Evolutionary conservation across 2,797 vertebrate genomes (phyloP), one percentile per base, ranked within the genome.

Genomic region (Mastacembelus armatus): DNA sequence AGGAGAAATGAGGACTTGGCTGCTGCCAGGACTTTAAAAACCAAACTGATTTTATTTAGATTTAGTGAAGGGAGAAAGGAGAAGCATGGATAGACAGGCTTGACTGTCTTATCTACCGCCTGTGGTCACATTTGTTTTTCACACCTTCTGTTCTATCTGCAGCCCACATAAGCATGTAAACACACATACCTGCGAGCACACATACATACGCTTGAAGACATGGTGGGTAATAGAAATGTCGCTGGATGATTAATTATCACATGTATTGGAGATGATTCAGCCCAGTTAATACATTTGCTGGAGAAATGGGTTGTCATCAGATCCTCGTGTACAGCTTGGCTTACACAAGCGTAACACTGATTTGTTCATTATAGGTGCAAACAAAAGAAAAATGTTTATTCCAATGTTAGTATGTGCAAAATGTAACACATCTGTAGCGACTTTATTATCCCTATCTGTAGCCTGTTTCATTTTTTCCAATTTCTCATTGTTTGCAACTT

Each of bases 41-140:
- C 59, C 27, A 51, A 69, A 71, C 74, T 88, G 89, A 93, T 94
- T 84, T 89, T 89, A 88, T 93, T 92, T 93, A 89, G 88, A 93
- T 90, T 91, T 80, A 84, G 82, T 79, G 65, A 83, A 9, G 26
- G 58, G 56, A 81, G 71, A 84, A 73, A 78, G 78, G 75, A 83
- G 81, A 83, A 74, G 66, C 76, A 74, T 59, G 64, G 73, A 85
- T 60, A 75, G 85, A 88, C 65, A 78, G 75, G 63, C 68, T 79
- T 74, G 80, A 88, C 81, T 57, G 77, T 84, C 86, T 91, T 91
- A 92, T 94, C 89, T 87, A 73, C 68, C 76, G 81, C 83, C 84
- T 65, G 78, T 86, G 77, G 85, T 86, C 84, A 88, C 80, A 85
- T 88, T 74, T 35, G 32, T 76, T 83, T 86, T 88, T 83, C 77